Conservation (phyloP, 2,888 invertebrate species). For the Gisinianus flammeolus region DNA sequence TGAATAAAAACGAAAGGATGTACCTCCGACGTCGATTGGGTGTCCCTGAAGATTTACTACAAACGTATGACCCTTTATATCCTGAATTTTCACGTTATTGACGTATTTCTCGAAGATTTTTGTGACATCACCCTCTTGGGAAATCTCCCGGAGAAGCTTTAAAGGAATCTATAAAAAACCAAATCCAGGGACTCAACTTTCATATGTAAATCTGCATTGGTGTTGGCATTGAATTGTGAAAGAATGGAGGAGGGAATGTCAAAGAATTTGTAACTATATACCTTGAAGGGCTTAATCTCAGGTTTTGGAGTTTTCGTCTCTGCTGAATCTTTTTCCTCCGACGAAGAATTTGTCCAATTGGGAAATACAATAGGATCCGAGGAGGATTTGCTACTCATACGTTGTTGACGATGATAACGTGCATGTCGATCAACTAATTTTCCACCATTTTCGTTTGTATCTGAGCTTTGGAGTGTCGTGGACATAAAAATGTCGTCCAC, state of each 20-base stretch:
- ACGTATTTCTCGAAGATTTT: slow-evolving; percentile 36
- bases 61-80: slow-evolving; percentile 17
- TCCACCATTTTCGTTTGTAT: neutral
- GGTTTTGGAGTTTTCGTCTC: neutral
- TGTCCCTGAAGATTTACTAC: slow-evolving; percentile 15
- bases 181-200: no score
- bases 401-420: neutral
- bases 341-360: neutral
- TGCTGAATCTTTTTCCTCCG: neutral
- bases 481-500: slow-evolving; percentile 3
- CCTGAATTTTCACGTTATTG: slow-evolving; percentile 31
- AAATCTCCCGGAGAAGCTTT: slow-evolving; percentile 26
- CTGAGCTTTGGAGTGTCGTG: neutral
- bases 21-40: slow-evolving; percentile 28
- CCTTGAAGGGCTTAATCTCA: no score
- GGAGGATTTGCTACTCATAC: neutral
- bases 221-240: no score
- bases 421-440: neutral
- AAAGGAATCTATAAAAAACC: slow-evolving; percentile 40
- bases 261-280: no score
- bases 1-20: neutral
- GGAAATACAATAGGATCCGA: slow-evolving; percentile 6
- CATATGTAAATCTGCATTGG: no score
- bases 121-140: slow-evolving; percentile 20
- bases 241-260: no score